Evolutionary conservation across 2,888 invertebrate species (phyloP), one percentile per base, ranked within the genome.

Genomic region (Phyllotreta striolata): DNA sequence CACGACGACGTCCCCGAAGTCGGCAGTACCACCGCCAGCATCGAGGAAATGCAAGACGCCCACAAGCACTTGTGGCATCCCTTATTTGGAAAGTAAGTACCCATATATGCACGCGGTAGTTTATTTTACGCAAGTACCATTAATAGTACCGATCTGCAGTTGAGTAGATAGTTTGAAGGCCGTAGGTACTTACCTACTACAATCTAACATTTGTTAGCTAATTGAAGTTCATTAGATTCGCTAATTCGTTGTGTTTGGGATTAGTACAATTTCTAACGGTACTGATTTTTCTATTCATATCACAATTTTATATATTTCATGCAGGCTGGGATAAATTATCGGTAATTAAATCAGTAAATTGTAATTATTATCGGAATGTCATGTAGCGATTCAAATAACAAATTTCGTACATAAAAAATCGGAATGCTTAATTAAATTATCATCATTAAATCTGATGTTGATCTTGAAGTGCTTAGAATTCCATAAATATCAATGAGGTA

Each of bases 11-110:
- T 82, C 73, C 83, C 87, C 1, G 88, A 88, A 78, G 87, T 88
- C 44, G 88, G 88, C 70, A 88, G 88, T 78, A 88, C 88, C 44
- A 88, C 87, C 55, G 85, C 85, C 70, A 85, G 85, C 63, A 83
- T 86, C 4, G 88, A 87, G 61, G 84, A 83, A 66, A 85, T 85
- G 67, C 83, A 83, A 63, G 86, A 86, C 69, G 84, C 88, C 52
- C 87, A 89, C 73, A 86, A 89, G 74, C 89, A 90, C 70, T 83
- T 93, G 55, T 93, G 93, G 93, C 92, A 93, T 83, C 93, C 93
- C 59, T 85, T 93, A 54, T 93, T 93, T 80, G 91, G 92, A 86
- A 92, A 91, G 92, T 93, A 84, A 89, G 88, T 86, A 73, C 41
- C 44, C 40, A 1, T 24, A 13, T 14, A 24, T 3, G 24, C 24